Evolutionary conservation across 2,113 vertebrate genomes (phyloP).

Genomic region (Entomyzon cyanotis): DNA sequence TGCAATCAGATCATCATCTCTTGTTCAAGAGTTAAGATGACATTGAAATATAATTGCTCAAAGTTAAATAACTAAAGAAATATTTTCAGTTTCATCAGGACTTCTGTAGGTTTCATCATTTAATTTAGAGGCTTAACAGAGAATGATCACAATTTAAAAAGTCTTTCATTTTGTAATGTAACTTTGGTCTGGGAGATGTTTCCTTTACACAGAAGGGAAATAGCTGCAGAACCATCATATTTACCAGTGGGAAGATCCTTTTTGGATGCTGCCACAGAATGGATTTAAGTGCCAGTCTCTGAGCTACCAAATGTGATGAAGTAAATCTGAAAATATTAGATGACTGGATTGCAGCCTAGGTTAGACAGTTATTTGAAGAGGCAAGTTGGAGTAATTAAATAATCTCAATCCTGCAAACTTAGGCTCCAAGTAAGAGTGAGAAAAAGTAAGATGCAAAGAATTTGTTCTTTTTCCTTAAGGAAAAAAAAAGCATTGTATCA

Average conservation of each 20-base stretch:
- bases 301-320: not conserved
- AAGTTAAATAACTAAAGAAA: conserved; percentile 5
- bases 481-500: not conserved
- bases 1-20: not conserved
- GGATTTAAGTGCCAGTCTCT: not conserved
- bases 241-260: not conserved
- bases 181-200: not conserved
- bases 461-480: not conserved
- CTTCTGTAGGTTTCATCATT: not conserved
- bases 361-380: not conserved
- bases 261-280: not conserved
- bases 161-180: not conserved
- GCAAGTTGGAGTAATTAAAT: not conserved
- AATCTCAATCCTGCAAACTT: not conserved
- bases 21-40: not conserved
- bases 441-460: not conserved
- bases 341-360: not conserved
- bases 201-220: not conserved
- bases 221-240: not conserved
- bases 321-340: not conserved
- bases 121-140: not conserved
- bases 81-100: conserved; percentile 1
- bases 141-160: not conserved
- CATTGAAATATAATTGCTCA: not conserved
- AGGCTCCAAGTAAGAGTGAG: not conserved